Evolutionary conservation across 2,113 vertebrate species (phyloP), one percentile per base, ranked within the genome.

Genomic region (Chrysochloris asiatica): DNA sequence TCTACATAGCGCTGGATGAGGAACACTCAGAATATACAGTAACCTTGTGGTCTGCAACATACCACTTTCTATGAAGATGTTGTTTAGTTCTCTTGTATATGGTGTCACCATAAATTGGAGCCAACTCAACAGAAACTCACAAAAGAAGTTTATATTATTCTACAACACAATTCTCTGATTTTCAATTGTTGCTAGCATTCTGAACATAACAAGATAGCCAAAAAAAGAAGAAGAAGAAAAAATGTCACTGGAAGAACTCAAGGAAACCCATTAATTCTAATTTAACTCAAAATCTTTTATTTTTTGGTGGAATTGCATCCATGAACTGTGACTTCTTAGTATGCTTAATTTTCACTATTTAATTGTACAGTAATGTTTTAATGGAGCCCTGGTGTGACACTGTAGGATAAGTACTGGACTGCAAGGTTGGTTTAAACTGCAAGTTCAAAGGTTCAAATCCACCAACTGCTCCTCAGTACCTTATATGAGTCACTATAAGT

Each of bases 141-240:
- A 69, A 69, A 24, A 38, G 36, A 61, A 45, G n/a, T 45, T 94
- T 79, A 41, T 24, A 36, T 61, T 48, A 90, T 48, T 87, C 85
- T 65, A 47, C 8, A 48, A 71, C 22, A 48, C 5, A 30, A 21
- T 47, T 21, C 36, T 63, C 72, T 61, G 2, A 65, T 28, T 83
- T 76, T 69, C 80, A 71, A 83, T 75, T 71, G 8, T 43, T 88
- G 43, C 28, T 63, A 73, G 38, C 28, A 90, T 65, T 63, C 90
- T 86, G 56, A 75, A 63, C 38, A 92, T 90, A 86, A 73, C 94
- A 76, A 50, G 22, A 88, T 21, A 43, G n/a, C n/a, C n/a, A n/a
- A n/a, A n/a, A n/a, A n/a, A n/a, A n/a, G n/a, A n/a, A n/a, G n/a
- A n/a, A n/a, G n/a, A n/a, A 11, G 28, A 78, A 84, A 87, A 48